phyloP scores from a whole-genome alignment of 1,140 invertebrate genomes.

The Brachionus rotundiformis region DNA sequence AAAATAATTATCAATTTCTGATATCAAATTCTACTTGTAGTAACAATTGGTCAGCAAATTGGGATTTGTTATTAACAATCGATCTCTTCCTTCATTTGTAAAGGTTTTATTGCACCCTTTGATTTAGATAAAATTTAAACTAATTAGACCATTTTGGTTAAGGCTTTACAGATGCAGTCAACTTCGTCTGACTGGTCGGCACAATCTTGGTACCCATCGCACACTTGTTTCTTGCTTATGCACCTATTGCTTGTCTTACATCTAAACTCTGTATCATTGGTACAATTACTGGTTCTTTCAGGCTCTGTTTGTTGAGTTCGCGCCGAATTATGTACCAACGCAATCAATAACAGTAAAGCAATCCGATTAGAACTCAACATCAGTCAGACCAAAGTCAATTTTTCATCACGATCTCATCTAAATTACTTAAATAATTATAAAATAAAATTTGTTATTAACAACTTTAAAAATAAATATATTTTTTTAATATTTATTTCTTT shows the following conservation, averaged over 20 bases:
- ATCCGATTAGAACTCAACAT: background rate
- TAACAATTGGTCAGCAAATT: background rate
- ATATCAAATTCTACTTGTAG: background rate
- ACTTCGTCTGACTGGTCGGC: background rate
- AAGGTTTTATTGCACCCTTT: conserved; percentile 17
- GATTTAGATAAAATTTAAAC: background rate
- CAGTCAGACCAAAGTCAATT: background rate
- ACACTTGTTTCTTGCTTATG: background rate
- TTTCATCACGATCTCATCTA: no score
- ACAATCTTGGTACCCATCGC: conserved; percentile 23
- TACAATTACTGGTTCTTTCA: background rate
- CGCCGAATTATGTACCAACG: background rate
- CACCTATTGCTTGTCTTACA: background rate
- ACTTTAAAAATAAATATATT: no score
- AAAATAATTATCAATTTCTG: background rate
- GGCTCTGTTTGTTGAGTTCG: background rate
- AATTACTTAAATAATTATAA: no score
- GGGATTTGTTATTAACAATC: background rate
- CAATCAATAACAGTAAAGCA: background rate
- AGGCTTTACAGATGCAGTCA: background rate
- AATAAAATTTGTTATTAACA: no score
- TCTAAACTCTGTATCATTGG: background rate
- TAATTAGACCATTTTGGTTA: background rate
- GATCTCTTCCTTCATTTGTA: background rate
- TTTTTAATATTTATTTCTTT: no score